A percentile compares a stretch with the other conserved stretches of the same genome.
phyloP scores from a whole-genome alignment of 2,797 vertebrate genomes.

The Monodelphis domestica region DNA sequence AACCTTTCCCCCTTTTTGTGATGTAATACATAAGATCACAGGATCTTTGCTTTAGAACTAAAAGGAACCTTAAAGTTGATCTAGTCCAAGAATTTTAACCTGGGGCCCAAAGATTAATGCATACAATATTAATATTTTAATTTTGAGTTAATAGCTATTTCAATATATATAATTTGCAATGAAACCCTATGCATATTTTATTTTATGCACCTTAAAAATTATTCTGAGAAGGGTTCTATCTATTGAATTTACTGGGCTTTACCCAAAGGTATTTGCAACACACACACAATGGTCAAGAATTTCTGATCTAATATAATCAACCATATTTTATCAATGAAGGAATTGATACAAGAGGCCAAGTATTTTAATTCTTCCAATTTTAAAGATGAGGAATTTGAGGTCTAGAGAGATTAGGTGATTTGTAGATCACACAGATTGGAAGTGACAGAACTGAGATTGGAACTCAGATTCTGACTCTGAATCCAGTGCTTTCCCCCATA shows the following conservation, averaged over 20 bases:
- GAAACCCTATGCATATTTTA: too few species aligned
- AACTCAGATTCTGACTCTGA: neutral
- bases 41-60: too few species aligned
- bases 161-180: neutral
- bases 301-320: neutral
- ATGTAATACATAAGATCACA: neutral
- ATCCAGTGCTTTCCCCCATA: neutral
- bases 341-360: neutral
- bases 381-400: neutral
- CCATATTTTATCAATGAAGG: neutral
- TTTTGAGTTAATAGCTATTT: neutral
- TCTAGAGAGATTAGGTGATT: neutral
- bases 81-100: neutral
- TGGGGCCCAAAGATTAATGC: neutral
- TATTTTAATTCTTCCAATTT: neutral
- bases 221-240: neutral
- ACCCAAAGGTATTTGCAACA: neutral
- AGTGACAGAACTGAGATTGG: too few species aligned
- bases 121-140: neutral
- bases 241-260: neutral
- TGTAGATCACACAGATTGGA: neutral
- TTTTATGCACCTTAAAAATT: neutral
- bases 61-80: neutral
- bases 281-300: neutral
- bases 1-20: neutral